Evolutionary conservation across 1,140 invertebrate genomes (phyloP).

Genomic region (roundworm (Caenorhabditis elegans)): WBcel235 BX284603.4:8385501-8386000

Average conservation of each 20-base stretch:
- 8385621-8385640: background rate
- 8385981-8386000: no score
- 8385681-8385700: slow-evolving; percentile 84
- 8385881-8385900: no score
- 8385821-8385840: no score
- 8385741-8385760: no score
- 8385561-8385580: slow-evolving; percentile 92
- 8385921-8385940: no score
- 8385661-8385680: slow-evolving; percentile 81
- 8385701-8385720: slow-evolving; percentile 87
- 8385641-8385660: slow-evolving; percentile 74
- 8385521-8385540: slow-evolving; percentile 80
- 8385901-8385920: no score
- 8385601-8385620: background rate
- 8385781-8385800: no score
- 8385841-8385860: no score
- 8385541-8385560: slow-evolving; percentile 83
- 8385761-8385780: background rate
- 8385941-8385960: no score
- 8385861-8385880: no score
- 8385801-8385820: no score
- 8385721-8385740: slow-evolving; percentile 88
- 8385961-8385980: no score
- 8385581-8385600: slow-evolving; percentile 84
- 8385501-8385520: slow-evolving; percentile 90